Evolutionary conservation across 2,797 vertebrate genomes (phyloP).

Genomic region (Clarias laeviceps): DNA sequence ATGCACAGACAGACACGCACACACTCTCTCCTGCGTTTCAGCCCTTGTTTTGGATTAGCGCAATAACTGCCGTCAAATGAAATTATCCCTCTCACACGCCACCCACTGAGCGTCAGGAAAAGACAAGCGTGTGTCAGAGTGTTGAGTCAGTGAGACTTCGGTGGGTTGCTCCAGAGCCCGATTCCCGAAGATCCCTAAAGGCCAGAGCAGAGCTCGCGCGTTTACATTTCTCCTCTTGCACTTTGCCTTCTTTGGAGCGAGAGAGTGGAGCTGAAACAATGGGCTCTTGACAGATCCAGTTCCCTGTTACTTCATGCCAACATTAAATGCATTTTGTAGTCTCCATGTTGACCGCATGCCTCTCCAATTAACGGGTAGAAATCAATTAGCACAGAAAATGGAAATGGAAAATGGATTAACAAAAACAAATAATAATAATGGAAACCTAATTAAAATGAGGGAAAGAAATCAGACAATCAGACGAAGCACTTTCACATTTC

Average conservation of each 20-base stretch:
- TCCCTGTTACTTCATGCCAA: conserved; percentile 43
- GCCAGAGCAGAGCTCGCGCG: background rate
- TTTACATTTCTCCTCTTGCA: conserved; percentile 41
- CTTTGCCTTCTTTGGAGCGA: conserved; percentile 36
- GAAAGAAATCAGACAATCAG: background rate
- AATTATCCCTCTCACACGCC: conserved; percentile 74
- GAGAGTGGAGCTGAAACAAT: conserved; percentile 14
- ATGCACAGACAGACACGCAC: conserved; percentile 27
- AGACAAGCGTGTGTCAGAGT: conserved; percentile 75
- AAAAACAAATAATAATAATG: no score
- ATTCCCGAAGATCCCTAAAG: background rate
- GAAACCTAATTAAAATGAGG: no score
- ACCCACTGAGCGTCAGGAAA: conserved; percentile 72
- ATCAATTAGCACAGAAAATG: background rate
- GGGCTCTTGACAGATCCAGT: conserved; percentile 67
- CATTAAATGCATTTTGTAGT: conserved; percentile 22
- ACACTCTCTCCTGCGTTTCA: conserved; percentile 67
- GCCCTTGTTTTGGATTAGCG: conserved; percentile 83
- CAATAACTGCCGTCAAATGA: conserved; percentile 82
- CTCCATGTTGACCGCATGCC: conserved; percentile 2
- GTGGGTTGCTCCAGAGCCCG: conserved; percentile 37
- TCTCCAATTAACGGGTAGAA: background rate
- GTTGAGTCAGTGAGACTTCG: conserved; percentile 45
- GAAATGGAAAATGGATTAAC: background rate
- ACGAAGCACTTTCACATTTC: background rate